Percentiles rank a stretch among this genome's conserved stretches.
Evolutionary conservation across 1,140 invertebrate species (phyloP).

Genomic region (Megalonaias nervosa): DNA sequence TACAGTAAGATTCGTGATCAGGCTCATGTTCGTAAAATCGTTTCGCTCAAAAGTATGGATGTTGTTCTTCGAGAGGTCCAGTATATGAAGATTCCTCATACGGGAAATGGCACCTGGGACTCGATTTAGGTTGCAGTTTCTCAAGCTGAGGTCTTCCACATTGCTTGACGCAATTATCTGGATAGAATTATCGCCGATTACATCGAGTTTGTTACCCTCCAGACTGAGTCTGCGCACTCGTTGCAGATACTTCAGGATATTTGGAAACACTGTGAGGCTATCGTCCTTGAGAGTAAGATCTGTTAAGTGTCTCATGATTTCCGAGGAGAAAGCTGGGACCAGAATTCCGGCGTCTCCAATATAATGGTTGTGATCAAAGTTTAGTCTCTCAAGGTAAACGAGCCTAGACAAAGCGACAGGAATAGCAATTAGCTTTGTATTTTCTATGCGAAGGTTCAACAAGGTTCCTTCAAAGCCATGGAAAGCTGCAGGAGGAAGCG

Average conservation of each 20-base stretch:
- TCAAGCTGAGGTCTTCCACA: constrained; percentile 13
- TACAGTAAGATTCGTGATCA: constrained; percentile 4
- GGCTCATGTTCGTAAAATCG: constrained; percentile 26
- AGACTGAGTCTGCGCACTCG: constrained; percentile 10
- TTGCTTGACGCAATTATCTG: constrained; percentile 11
- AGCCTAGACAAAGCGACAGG: constrained; percentile 21
- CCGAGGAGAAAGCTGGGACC: constrained; percentile 9
- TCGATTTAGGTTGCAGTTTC: constrained; percentile 25
- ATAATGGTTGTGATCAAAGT: constrained; percentile 33
- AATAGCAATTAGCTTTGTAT: constrained; percentile 28
- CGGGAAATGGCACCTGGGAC: constrained; percentile 32
- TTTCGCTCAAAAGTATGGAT: constrained; percentile 34
- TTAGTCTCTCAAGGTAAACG: constrained; percentile 10
- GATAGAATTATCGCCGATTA: constrained; percentile 23
- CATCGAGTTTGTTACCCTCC: constrained; percentile 21
- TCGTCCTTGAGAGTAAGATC: constrained; percentile 26
- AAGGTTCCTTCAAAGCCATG: constrained; percentile 34
- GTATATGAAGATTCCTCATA: constrained; percentile 16
- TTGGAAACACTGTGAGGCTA: constrained; percentile 21
- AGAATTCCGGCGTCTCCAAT: constrained; percentile 27
- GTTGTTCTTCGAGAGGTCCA: constrained; percentile 23
- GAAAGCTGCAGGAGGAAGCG: constrained; percentile 27
- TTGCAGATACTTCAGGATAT: constrained; percentile 10
- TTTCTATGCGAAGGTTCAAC: constrained; percentile 14
- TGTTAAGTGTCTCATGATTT: not conserved